phyloP scores from a whole-genome alignment of 2,113 vertebrate genomes.

The Vulpes ferrilata region DNA sequence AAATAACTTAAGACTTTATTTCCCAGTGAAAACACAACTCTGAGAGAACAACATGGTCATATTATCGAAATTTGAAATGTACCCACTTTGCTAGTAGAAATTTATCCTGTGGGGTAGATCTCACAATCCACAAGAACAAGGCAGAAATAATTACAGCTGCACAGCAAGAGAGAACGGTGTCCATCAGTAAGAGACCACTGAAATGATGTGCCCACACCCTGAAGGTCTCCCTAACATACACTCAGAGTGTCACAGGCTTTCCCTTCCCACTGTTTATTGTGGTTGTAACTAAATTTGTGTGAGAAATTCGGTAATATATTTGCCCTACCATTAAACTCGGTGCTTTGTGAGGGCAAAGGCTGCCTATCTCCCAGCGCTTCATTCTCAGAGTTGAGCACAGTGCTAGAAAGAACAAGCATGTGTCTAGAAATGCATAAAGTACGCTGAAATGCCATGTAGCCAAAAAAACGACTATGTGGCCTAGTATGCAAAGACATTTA shows the following conservation, averaged over 20 bases:
- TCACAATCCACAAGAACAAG: neutral
- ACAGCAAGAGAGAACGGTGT: neutral
- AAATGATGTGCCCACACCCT: neutral
- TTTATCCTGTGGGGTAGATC: neutral
- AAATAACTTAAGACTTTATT: neutral
- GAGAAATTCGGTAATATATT: neutral
- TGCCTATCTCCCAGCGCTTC: neutral
- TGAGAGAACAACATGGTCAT: neutral
- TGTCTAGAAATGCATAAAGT: neutral
- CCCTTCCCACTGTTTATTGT: neutral
- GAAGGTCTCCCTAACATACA: neutral
- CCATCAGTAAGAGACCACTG: neutral
- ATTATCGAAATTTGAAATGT: neutral
- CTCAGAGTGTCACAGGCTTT: neutral
- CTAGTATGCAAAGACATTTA: neutral
- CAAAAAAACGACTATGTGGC: neutral
- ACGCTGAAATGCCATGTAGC: neutral
- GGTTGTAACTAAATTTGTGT: neutral
- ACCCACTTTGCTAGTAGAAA: neutral
- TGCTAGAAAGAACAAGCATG: neutral
- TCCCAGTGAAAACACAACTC: neutral
- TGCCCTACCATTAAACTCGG: neutral
- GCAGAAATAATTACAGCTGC: neutral
- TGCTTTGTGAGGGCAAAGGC: neutral
- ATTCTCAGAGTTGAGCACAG: neutral